Evolutionary conservation across 2,797 vertebrate species (phyloP).

Genomic region (Pitangus sulphuratus): DNA sequence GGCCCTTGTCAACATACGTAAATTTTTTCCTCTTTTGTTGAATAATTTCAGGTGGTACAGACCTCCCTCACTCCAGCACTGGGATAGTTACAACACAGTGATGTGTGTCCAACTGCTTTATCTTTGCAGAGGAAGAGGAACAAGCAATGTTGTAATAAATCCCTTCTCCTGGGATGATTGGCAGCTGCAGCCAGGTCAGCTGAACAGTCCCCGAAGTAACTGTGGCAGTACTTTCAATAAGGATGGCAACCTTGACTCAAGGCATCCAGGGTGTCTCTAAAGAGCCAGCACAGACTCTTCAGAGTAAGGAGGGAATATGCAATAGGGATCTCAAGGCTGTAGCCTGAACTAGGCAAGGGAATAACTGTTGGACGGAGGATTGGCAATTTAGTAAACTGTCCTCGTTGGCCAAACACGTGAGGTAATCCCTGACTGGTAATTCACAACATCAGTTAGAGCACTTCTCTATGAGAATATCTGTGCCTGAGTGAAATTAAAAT

Average conservation of each 20-base stretch:
- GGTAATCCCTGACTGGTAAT: not conserved
- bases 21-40: not conserved
- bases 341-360: not conserved
- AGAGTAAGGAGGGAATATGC: not conserved
- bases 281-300: not conserved
- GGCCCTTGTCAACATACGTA: not conserved
- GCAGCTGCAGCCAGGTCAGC: not conserved
- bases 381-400: not conserved
- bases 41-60: not conserved
- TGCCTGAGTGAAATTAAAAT: not conserved
- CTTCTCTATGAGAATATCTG: not conserved
- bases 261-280: not conserved
- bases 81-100: not conserved
- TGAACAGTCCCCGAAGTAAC: not conserved
- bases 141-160: not conserved
- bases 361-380: not conserved
- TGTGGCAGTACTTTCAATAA: not conserved
- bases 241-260: not conserved
- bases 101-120: not conserved
- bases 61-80: not conserved
- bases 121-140: not conserved
- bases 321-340: not conserved
- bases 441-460: not conserved
- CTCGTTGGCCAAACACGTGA: not conserved
- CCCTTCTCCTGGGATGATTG: not conserved